Evolutionary conservation across 2,113 vertebrate genomes (phyloP), one percentile per base, ranked within the genome.

Genomic region (Taurulus bubalis): DNA sequence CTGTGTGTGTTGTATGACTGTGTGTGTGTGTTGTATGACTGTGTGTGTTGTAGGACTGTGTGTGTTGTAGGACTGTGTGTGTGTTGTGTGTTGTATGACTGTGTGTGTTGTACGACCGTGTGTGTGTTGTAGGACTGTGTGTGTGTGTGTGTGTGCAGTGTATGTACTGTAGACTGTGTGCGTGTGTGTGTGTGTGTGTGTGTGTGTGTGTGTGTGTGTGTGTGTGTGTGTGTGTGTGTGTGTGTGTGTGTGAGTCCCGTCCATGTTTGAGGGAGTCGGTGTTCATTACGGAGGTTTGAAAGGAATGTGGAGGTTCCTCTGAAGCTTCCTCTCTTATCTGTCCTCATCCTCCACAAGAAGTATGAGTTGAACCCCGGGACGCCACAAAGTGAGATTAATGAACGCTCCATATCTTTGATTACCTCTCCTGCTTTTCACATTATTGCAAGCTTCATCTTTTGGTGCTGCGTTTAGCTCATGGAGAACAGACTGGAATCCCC

Each of bases 261-360:
- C 62, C 56, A n/a, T 77, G 22, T 84, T 83, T 89, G 55, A 36
- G 73, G 73, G 75, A 69, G 82, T 68, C 68, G 71, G 69, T 77
- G 40, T 79, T 90, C 59, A 62, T 85, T 85, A 75, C 40, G 69
- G 74, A 75, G 77, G 42, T 80, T 59, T 73, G 77, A 83, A 76
- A 77, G 90, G 91, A 91, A 93, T 92, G 91, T 81, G 20, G 73
- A 77, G 83, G 87, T 90, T 87, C 85, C 83, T 89, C 77, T 80
- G 79, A 86, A 79, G 83, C 84, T 84, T 79, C 79, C 84, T 73
- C 26, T 91, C 78, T 78, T 85, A 88, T 89, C 82, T 83, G 79
- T 85, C 66, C 85, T 85, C 47, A 83, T 82, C 82, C 89, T 55
- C 34, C 83, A 59, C 8, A 70, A 83, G 83, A 91, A 89, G 81